Evolutionary conservation across 2,113 vertebrate genomes (phyloP), one percentile per base, ranked within the genome.

Genomic region (Bostrychus sinensis): DNA sequence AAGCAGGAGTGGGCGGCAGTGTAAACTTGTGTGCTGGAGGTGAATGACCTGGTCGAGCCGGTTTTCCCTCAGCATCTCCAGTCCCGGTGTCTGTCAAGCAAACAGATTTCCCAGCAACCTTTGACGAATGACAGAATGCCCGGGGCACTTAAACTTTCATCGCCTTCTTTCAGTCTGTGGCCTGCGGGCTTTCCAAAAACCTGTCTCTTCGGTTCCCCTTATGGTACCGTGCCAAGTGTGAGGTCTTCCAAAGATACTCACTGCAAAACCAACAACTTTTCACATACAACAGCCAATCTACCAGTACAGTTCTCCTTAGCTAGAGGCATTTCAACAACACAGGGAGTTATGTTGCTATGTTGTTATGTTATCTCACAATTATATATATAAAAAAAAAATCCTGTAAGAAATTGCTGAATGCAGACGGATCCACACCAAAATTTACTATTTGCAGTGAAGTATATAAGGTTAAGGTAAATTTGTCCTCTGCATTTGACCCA

Each of bases 41-140:
- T 75, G 42, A 86, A 65, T 41, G 45, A 82, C 82, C 84, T 62
- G 71, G 86, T 83, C 75, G 19, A 86, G 75, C 88, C 8, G 64
- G 88, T 89, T 87, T 83, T 22, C 65, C 46, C 7, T 71, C 39
- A 32, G 62, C 56, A 57, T 38, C 34, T 12, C 43, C 41, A 16
- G 19, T 43, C 25, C 25, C 55, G n/a, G 6, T 37, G 28, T 69
- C 66, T 73, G 41, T 69, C 55, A 72, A 59, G 46, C 55, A 37
- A 75, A 61, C 23, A 26, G 22, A 58, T 70, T 85, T 61, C 48
- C 58, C 23, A 66, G 38, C 22, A 72, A 20, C 41, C 20, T 17
- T 71, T 75, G 66, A 45, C 59, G 56, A 67, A 28, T 3, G 60
- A 63, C 65, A 53, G 43, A 41, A 20, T 22, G 30, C 46, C 51